These are phyloP conservation scores for Brachionus rotundiformis DNA, from an alignment of 1,140 invertebrate species.

Conservation along the genomic window DNA sequence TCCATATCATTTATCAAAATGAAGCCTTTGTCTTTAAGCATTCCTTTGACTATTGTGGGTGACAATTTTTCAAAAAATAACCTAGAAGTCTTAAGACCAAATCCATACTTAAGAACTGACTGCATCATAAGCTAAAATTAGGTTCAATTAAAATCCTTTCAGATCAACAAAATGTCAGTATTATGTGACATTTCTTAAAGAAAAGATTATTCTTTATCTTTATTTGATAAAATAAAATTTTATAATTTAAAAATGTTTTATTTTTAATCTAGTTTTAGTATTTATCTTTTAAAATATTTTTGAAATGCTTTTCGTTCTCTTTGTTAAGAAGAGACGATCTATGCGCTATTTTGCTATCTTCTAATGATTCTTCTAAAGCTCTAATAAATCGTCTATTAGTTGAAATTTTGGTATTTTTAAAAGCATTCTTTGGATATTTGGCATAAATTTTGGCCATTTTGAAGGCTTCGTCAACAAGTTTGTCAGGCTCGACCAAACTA, in stretches of 20 bases:
- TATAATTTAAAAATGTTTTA: no score
- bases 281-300: background rate
- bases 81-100: background rate
- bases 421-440: conserved; percentile 1
- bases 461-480: background rate
- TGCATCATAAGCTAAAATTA: background rate
- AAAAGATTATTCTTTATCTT: background rate
- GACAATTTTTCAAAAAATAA: background rate
- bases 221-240: no score
- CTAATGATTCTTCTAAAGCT: background rate
- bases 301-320: background rate
- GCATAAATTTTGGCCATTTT: background rate
- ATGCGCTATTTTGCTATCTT: background rate
- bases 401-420: background rate
- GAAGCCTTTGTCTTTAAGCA: background rate
- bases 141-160: no score
- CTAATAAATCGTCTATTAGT: background rate
- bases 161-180: no score
- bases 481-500: background rate
- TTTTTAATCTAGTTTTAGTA: background rate
- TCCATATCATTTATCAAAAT: background rate
- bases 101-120: background rate
- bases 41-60: background rate
- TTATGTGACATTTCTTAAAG: background rate
- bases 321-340: background rate